phyloP scores from a whole-genome alignment of 2,113 vertebrate species.

The Rana temporaria region DNA sequence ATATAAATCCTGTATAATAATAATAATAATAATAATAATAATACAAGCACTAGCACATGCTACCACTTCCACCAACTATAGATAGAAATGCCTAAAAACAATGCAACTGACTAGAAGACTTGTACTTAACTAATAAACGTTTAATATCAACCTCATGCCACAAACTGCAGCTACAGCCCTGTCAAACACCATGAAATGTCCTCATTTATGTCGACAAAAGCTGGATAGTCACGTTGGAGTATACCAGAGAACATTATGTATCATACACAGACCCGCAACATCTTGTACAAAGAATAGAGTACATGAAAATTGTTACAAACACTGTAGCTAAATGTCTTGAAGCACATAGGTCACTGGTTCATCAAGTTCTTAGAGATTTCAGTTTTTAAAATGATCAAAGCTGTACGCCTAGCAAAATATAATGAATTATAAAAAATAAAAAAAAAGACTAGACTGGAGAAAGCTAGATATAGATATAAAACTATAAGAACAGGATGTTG shows the following conservation, averaged over 20 bases:
- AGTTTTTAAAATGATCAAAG: conserved; percentile 16
- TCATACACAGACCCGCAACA: neutral
- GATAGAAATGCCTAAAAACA: too few species aligned
- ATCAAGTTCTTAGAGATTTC: neutral
- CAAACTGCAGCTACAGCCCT: too few species aligned
- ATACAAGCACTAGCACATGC: too few species aligned
- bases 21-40: too few species aligned
- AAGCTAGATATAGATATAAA: neutral
- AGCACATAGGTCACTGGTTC: conserved; percentile 39
- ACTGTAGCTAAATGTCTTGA: conserved; percentile 15
- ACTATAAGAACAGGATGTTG: neutral
- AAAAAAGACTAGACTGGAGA: neutral
- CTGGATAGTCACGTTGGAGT: neutral
- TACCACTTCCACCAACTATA: too few species aligned
- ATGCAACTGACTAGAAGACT: too few species aligned
- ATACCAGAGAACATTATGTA: conserved; percentile 42
- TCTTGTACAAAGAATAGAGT: conserved; percentile 19
- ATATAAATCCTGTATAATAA: too few species aligned
- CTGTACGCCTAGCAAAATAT: conserved; percentile 3
- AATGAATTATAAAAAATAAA: conserved; percentile 14
- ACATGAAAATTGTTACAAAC: conserved; percentile 28
- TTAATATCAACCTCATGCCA: too few species aligned
- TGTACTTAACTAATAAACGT: too few species aligned
- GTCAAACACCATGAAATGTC: conserved; percentile 29
- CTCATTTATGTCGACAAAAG: neutral